Conservation (phyloP, 2,797 vertebrate species). For the Erpetoichthys calabaricus region DNA sequence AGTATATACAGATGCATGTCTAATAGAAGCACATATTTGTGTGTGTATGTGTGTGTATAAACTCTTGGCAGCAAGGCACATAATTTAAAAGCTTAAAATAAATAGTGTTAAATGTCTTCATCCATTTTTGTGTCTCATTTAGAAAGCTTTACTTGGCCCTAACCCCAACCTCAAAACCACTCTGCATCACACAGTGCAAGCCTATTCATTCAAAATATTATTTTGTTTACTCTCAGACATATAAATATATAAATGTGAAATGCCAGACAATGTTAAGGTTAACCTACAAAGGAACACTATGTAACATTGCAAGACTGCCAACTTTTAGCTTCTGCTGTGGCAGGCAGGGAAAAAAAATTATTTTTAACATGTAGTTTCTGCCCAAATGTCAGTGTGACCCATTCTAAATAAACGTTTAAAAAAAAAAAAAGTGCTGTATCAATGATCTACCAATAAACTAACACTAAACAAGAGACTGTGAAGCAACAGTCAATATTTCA, state of each 20-base stretch:
- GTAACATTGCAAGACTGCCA: constrained; percentile 16
- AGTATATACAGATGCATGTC: too few relatives aligned
- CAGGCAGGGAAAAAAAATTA: not conserved
- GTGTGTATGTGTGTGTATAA: too few relatives aligned
- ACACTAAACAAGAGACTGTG: too few relatives aligned
- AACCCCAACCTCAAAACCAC: constrained; percentile 27
- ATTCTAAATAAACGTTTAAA: not conserved
- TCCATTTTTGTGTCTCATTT: constrained; percentile 25
- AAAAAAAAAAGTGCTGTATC: too few relatives aligned
- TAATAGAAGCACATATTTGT: too few relatives aligned
- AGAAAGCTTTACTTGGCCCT: constrained; percentile 28
- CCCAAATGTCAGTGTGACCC: not conserved
- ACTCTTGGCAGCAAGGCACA: too few relatives aligned
- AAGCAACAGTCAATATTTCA: too few relatives aligned
- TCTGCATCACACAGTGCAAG: constrained; percentile 25
- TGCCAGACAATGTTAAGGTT: constrained; percentile 21
- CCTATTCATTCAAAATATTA: constrained; percentile 21
- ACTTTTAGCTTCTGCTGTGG: constrained; percentile 21
- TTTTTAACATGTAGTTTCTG: not conserved
- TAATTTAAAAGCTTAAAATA: too few relatives aligned
- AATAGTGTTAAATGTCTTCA: constrained; percentile 16
- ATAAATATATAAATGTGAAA: constrained; percentile 22
- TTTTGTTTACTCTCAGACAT: constrained; percentile 22
- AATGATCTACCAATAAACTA: too few relatives aligned
- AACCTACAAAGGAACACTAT: constrained; percentile 19